Evolutionary conservation across 2,113 vertebrate genomes (phyloP), one percentile per base, ranked within the genome.

Genomic region (Entosphenus tridentatus): DNA sequence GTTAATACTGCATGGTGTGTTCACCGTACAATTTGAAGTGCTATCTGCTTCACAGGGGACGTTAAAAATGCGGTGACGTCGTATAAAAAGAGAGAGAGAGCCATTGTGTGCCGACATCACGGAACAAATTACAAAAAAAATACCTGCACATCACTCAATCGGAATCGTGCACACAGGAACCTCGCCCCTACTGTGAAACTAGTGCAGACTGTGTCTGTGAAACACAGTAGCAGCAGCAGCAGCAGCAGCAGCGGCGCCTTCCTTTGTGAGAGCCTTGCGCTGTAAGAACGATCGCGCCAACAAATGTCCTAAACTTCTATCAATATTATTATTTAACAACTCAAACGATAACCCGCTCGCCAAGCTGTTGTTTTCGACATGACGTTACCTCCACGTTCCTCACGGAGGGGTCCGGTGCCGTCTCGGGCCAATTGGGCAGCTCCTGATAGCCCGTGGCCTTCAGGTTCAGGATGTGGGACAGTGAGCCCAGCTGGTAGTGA

Each of bases 381-480:
- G 14, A 89, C 0, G 82, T 75, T 70, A 98, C 93, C 92, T 98
- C 93, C 82, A 96, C 93, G 2, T 96, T 98, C 81, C 93, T 89
- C 82, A 98, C 93, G 0, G 92, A 95, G 56, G 93, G 89, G 72
- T 98, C 93, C 0, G 93, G 93, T 68, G 89, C 93, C 17, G 86
- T 83, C 0, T 87, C 87, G 0, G 93, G 93, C 93, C 93, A 98
- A 73, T 95, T 86, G 0, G 93, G 92, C 74, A 98, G 79, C 76
- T 96, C 93, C 80, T 98, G 93, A 80, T 98, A 98, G 72, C 92
- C 93, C 4, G 86, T 85, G 16, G 92, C 85, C 78, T 98, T 98
- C 74, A 89, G 80, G 0, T 98, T 98, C 72, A 98, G 84, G 73
- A 96, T 80, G 72, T 98, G 93, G 70, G 93, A 98, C 71, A 98